Evolutionary conservation across 35 echinoderm and acorn worm genomes (phyloP).

Genomic region (Hemicentrotus pulcherrimus): DNA sequence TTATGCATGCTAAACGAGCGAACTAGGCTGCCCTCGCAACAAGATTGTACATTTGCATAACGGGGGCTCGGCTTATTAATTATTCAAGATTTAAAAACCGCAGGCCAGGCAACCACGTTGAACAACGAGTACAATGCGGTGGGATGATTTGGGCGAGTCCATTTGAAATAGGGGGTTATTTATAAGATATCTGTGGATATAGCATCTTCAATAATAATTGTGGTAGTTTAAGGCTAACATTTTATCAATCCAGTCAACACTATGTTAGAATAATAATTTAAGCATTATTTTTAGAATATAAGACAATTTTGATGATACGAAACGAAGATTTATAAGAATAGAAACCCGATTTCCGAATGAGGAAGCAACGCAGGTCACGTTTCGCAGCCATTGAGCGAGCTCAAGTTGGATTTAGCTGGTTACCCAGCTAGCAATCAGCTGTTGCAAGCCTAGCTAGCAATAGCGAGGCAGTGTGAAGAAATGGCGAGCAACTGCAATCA

Average conservation of each 20-base stretch:
- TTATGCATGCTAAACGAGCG: neutral
- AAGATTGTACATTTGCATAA: conserved; percentile 28
- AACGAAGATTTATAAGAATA: neutral
- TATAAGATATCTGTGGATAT: neutral
- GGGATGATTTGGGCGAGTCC: conserved; percentile 15
- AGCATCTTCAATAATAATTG: too few species aligned
- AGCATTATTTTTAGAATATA: neutral
- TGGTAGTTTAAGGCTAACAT: too few species aligned
- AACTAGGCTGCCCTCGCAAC: neutral
- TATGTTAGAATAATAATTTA: too few species aligned
- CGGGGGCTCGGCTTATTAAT: conserved; percentile 26
- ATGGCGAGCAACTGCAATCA: conserved; percentile 27
- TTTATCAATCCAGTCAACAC: too few species aligned
- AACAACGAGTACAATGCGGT: neutral
- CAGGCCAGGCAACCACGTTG: conserved; percentile 44
- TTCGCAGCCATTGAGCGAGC: neutral
- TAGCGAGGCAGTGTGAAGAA: neutral
- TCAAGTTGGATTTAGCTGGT: neutral
- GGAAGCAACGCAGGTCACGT: neutral
- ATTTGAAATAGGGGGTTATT: neutral
- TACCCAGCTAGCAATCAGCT: conserved; percentile 20
- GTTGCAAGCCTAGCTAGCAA: neutral
- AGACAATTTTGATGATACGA: neutral
- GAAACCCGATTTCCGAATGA: neutral
- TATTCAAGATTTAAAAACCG: conserved; percentile 43